A percentile compares a stretch with the other conserved stretches of the same genome.
phyloP scores from a whole-genome alignment of 2,113 vertebrate genomes.

The Phalacrocorax aristotelis region DNA sequence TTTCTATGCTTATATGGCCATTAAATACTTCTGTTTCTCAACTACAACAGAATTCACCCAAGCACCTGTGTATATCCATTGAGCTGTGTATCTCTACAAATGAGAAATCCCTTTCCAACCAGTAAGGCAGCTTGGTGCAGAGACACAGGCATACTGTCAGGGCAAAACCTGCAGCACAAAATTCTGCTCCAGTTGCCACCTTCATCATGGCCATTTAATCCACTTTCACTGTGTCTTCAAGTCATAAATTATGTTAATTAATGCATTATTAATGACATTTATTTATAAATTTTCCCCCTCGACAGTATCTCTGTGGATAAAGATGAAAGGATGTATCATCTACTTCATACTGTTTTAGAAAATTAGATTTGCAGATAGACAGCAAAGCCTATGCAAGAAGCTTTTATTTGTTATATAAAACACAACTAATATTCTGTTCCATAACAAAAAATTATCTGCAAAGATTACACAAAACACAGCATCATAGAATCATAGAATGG shows the following conservation, averaged over 20 bases:
- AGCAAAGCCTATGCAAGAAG: not conserved
- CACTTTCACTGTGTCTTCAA: not conserved
- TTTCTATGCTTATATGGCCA: not conserved
- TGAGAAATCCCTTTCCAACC: not conserved
- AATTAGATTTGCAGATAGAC: not conserved
- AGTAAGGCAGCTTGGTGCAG: not conserved
- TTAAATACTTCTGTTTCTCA: not conserved
- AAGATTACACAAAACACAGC: not conserved
- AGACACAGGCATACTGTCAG: not conserved
- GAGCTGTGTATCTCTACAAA: not conserved
- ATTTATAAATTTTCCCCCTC: not conserved
- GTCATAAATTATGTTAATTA: not conserved
- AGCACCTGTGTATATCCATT: not conserved
- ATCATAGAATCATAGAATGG: not conserved
- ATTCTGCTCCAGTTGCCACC: not conserved
- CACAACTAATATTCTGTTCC: not conserved
- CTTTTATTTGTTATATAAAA: not conserved
- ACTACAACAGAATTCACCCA: not conserved
- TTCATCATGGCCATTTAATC: not conserved
- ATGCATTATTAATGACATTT: not conserved
- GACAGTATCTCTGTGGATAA: not conserved
- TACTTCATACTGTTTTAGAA: not conserved
- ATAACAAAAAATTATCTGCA: not conserved
- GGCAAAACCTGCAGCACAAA: not conserved
- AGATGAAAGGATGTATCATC: not conserved